These are phyloP conservation scores for Irena cyanogastra DNA, from an alignment of 2,113 vertebrate genomes.

Conservation along the genomic window DNA sequence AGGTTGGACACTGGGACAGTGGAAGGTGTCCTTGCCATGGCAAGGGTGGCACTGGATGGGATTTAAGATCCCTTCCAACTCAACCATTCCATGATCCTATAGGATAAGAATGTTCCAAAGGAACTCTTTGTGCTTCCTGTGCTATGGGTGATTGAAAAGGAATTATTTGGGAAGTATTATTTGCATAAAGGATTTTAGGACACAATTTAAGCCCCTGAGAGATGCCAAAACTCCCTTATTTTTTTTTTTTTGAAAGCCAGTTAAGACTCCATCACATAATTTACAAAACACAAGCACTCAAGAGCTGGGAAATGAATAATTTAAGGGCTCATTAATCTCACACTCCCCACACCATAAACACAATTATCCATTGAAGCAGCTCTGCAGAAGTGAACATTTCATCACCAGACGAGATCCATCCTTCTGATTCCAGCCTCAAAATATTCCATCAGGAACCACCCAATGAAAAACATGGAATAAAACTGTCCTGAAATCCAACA, in stretches of 20 bases:
- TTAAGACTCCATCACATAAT: slow-evolving; percentile 14
- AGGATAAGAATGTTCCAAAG: not conserved
- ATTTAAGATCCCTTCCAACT: fast-evolving
- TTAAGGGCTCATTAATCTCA: slow-evolving; percentile 40
- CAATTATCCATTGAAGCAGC: not conserved
- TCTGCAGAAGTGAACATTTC: not conserved
- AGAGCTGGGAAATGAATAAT: slow-evolving; percentile 35
- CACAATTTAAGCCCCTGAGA: not conserved
- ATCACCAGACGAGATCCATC: not conserved
- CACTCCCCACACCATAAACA: slow-evolving; percentile 17
- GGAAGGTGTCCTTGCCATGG: not conserved
- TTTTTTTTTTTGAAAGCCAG: not conserved
- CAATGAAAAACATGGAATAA: not conserved
- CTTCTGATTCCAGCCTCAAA: not conserved
- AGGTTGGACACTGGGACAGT: not conserved
- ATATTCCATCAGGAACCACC: not conserved
- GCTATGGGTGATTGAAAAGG: not conserved
- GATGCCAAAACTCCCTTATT: not conserved
- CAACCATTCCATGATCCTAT: not conserved
- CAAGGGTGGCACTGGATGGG: not conserved
- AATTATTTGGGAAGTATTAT: not conserved
- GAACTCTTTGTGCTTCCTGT: not conserved
- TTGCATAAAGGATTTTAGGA: not conserved
- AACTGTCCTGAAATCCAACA: not conserved
- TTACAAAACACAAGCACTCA: slow-evolving; percentile 38